A percentile compares a stretch with the other conserved stretches of the same genome.
Conservation (phyloP, 2,797 vertebrate genomes). For the Poliocrania exsul region DNA sequence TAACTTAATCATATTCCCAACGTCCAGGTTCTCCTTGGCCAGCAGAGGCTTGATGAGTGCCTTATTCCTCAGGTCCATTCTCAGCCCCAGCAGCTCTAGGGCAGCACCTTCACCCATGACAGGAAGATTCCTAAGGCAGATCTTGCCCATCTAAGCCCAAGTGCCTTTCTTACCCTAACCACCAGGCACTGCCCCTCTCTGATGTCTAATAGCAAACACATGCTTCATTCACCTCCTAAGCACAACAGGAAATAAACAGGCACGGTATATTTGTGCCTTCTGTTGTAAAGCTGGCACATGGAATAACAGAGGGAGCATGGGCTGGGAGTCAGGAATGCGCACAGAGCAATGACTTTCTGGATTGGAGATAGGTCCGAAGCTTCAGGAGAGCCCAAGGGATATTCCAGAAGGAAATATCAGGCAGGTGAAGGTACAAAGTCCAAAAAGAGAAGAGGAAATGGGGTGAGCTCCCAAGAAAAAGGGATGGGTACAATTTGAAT, state of each 20-base stretch:
- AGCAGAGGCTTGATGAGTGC: background rate
- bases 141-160: background rate
- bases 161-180: background rate
- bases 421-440: background rate
- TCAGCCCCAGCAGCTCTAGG: background rate
- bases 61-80: rapidly evolving
- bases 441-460: background rate
- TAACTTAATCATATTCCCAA: background rate
- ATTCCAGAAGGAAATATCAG: background rate
- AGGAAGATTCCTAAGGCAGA: background rate
- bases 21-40: background rate
- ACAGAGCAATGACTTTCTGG: background rate
- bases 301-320: background rate
- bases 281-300: background rate
- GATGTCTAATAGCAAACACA: background rate
- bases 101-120: background rate
- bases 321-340: background rate
- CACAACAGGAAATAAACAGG: slow-evolving; percentile 18
- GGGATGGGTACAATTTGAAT: background rate
- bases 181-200: background rate
- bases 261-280: background rate
- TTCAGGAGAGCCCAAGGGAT: background rate
- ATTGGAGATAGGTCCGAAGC: background rate
- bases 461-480: background rate
- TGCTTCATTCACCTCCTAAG: background rate